Percentiles rank a stretch among this genome's conserved stretches.
phyloP scores from a whole-genome alignment of 2,888 invertebrate genomes.

The Pachycephus smyrnensis region DNA sequence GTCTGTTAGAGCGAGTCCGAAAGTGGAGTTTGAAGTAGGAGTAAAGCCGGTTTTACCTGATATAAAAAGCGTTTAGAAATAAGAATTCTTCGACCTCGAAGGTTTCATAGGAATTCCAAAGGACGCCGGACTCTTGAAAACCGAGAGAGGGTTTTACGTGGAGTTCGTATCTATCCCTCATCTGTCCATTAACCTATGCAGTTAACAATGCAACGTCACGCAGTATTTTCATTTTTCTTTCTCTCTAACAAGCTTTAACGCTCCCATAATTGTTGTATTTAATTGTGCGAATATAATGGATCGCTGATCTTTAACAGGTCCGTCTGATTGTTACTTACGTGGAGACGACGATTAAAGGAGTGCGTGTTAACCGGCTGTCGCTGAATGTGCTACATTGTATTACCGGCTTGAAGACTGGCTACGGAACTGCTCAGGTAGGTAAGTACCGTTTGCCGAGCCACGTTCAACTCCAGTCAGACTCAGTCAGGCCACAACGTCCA shows the following conservation, averaged over 20 bases:
- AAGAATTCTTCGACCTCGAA: neutral
- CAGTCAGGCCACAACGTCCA: conserved; percentile 54
- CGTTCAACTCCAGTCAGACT: conserved; percentile 47
- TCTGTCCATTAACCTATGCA: neutral
- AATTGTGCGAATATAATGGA: neutral
- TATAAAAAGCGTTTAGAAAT: neutral
- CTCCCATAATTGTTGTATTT: neutral
- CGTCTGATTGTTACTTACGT: neutral
- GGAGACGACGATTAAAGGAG: conserved; percentile 29
- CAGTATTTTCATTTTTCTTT: neutral
- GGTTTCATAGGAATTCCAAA: neutral
- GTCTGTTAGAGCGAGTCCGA: conserved; percentile 35
- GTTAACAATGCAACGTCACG: neutral
- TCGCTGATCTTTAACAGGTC: neutral
- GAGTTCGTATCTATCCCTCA: neutral
- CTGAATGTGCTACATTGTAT: conserved; percentile 44
- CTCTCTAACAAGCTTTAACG: neutral
- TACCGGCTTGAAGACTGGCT: conserved; percentile 37
- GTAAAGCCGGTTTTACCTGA: neutral
- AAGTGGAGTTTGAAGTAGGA: conserved; percentile 29
- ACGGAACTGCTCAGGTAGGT: conserved; percentile 50
- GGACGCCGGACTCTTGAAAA: neutral
- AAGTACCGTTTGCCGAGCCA: conserved; percentile 61
- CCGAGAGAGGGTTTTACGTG: neutral
- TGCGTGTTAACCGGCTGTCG: conserved; percentile 34